Evolutionary conservation across 2,888 invertebrate species (phyloP).

Genomic region (Athalia cordata): DNA sequence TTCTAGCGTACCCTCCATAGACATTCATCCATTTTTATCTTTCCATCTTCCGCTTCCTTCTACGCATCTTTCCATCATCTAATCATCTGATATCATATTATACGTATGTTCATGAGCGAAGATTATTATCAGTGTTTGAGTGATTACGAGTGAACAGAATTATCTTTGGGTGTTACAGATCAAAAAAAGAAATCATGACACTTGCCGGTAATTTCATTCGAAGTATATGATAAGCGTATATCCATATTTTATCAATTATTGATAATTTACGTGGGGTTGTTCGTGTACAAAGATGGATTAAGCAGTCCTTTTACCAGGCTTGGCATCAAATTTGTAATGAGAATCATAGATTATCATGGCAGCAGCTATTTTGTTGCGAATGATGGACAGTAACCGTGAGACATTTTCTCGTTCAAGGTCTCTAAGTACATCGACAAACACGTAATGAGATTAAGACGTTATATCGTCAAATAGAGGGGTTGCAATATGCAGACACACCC

Average conservation of each 20-base stretch:
- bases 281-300: no score
- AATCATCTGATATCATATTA: constrained; percentile 8
- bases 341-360: constrained; percentile 11
- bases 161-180: no score
- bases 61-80: constrained; percentile 13
- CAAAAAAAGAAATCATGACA: no score
- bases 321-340: background rate
- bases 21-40: constrained; percentile 16
- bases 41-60: constrained; percentile 1
- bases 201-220: no score
- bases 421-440: constrained; percentile 27
- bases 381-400: constrained; percentile 8
- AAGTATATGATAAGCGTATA: no score
- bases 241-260: no score
- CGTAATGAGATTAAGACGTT: constrained; percentile 31
- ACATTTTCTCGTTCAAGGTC: constrained; percentile 19
- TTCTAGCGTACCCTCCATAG: constrained; percentile 5
- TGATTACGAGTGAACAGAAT: background rate
- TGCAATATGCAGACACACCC: constrained; percentile 10
- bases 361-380: constrained; percentile 5
- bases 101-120: background rate
- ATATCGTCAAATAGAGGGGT: constrained; percentile 23
- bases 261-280: no score
- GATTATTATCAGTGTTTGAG: background rate
- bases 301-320: background rate